A percentile compares a stretch with the other conserved stretches of the same genome.
These are phyloP conservation scores for Drosophila putrida DNA, from an alignment of 2,888 invertebrate genomes.

Conservation along the genomic window DNA sequence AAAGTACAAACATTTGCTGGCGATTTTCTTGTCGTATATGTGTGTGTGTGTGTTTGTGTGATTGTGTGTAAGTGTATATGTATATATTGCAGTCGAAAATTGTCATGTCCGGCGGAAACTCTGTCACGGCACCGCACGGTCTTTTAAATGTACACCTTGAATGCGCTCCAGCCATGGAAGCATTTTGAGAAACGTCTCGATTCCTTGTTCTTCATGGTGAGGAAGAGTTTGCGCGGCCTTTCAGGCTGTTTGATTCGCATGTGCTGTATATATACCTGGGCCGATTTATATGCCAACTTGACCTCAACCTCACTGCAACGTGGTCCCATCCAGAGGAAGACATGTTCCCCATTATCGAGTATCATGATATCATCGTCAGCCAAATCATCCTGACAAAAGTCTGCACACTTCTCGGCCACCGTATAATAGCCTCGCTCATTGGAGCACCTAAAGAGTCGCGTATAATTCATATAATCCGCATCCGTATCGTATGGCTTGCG, in stretches of 20 bases:
- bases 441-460: constrained; percentile 98
- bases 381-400: constrained; percentile 93
- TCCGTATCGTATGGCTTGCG: constrained; percentile 95
- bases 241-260: constrained; percentile 97
- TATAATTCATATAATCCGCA: constrained; percentile 96
- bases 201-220: constrained; percentile 98
- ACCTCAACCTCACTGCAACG: constrained; percentile 99
- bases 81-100: constrained; percentile 58
- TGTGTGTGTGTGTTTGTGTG: constrained; percentile 4
- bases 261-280: constrained; percentile 99
- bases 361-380: constrained; percentile 99
- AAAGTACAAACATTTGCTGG: constrained; percentile 72
- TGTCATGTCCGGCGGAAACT: constrained; percentile 53
- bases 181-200: constrained; percentile 97
- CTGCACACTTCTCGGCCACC: constrained; percentile 97
- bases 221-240: constrained; percentile 94
- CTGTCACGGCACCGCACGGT: constrained; percentile 67
- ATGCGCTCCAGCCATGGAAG: constrained; percentile 99
- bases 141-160: constrained; percentile 87
- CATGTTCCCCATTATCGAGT: constrained; percentile 98
- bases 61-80: constrained; percentile 32
- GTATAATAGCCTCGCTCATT: constrained; percentile 99
- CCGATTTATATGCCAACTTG: constrained; percentile 99
- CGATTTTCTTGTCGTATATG: constrained; percentile 34
- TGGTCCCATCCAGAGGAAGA: constrained; percentile 98